phyloP scores from a whole-genome alignment of 2,888 invertebrate species.

The Zaprionus bogoriensis region DNA sequence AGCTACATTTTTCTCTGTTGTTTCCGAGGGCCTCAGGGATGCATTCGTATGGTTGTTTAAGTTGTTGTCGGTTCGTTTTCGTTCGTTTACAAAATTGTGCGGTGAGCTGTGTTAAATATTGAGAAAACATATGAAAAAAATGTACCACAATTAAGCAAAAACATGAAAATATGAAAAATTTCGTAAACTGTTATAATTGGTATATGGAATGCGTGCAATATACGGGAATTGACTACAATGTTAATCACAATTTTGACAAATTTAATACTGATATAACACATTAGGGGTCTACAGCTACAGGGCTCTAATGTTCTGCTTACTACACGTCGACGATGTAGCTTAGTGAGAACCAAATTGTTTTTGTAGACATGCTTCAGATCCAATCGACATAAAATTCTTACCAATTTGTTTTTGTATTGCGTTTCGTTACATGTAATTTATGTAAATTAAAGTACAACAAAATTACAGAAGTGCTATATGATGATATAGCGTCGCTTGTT shows the following conservation, averaged over 20 bases:
- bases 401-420: constrained; percentile 62
- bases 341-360: constrained; percentile 41
- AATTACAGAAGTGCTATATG: constrained; percentile 70
- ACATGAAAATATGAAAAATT: constrained; percentile 15
- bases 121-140: background rate
- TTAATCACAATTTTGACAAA: constrained; percentile 53
- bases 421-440: constrained; percentile 76
- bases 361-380: constrained; percentile 51
- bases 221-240: constrained; percentile 30
- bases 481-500: constrained; percentile 67
- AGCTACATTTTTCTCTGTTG: constrained; percentile 2
- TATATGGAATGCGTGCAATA: constrained; percentile 47
- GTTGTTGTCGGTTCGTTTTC: constrained; percentile 60
- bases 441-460: constrained; percentile 71
- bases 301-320: constrained; percentile 43
- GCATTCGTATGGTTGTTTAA: constrained; percentile 63
- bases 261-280: constrained; percentile 3
- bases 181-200: background rate
- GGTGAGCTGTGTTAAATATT: constrained; percentile 62
- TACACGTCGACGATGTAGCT: constrained; percentile 68
- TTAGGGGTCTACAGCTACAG: constrained; percentile 26
- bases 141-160: background rate
- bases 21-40: constrained; percentile 59
- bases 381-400: constrained; percentile 55
- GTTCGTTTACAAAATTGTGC: constrained; percentile 77